Conservation (phyloP, 2,113 vertebrate genomes). For the Aix galericulata region DNA sequence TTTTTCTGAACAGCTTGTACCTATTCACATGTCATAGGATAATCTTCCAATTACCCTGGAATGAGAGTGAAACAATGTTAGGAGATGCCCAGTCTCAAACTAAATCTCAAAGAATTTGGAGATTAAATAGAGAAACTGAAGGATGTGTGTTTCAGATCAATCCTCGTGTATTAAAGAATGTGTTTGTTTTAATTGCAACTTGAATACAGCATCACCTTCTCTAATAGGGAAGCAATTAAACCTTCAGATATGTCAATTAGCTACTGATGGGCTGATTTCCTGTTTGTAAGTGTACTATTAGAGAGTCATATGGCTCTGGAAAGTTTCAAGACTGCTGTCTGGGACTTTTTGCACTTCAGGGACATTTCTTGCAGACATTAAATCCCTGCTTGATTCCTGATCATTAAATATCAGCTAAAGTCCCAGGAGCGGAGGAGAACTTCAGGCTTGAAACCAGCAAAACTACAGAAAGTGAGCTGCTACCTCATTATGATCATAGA, state of each 20-base stretch:
- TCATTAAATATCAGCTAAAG: constrained; percentile 68
- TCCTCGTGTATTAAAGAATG: not conserved
- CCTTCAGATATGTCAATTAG: constrained; percentile 73
- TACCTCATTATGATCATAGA: constrained; percentile 79
- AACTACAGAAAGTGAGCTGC: constrained; percentile 67
- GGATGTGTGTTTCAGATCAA: constrained; percentile 53
- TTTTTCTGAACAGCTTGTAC: constrained; percentile 22
- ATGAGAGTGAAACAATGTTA: not conserved
- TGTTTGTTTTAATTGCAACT: constrained; percentile 62
- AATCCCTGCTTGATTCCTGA: constrained; percentile 60
- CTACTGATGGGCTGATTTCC: constrained; percentile 70
- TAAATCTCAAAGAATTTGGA: not conserved
- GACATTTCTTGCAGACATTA: constrained; percentile 65
- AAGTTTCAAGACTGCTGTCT: constrained; percentile 60
- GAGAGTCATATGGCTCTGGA: constrained; percentile 63
- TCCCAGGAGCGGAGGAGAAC: constrained; percentile 26
- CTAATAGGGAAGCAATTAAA: constrained; percentile 78
- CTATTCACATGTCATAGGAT: not conserved
- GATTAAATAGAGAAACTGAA: not conserved
- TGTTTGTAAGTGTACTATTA: constrained; percentile 62
- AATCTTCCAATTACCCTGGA: constrained; percentile 26
- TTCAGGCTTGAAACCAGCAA: constrained; percentile 23
- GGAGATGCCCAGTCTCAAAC: not conserved
- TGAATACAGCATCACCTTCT: constrained; percentile 67
- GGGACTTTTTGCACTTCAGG: constrained; percentile 30